Evolutionary conservation across 2,797 vertebrate species (phyloP).

Genomic region (Syngnathus rostellatus): DNA sequence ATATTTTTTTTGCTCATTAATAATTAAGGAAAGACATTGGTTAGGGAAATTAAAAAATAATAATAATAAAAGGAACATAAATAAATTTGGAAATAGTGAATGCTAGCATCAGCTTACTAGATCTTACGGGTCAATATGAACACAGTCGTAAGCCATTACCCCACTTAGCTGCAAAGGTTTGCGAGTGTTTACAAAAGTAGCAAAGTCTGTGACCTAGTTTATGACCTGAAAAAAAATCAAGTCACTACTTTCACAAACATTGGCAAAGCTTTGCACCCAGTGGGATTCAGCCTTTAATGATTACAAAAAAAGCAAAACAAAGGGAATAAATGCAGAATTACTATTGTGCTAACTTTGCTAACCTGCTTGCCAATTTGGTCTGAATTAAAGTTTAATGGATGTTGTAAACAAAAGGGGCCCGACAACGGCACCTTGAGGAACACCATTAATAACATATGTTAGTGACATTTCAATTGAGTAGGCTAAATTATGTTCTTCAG

Average conservation of each 20-base stretch:
- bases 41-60: too few relatives aligned
- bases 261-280: too few relatives aligned
- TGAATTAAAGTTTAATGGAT: neutral
- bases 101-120: neutral
- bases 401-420: neutral
- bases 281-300: neutral
- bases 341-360: too few relatives aligned
- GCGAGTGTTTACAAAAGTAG: too few relatives aligned
- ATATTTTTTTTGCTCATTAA: neutral
- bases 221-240: too few relatives aligned
- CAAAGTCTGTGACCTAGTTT: too few relatives aligned
- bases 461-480: neutral
- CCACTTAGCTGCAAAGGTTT: too few relatives aligned
- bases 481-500: neutral
- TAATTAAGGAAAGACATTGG: neutral
- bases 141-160: neutral
- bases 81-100: neutral
- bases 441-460: neutral
- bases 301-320: neutral
- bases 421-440: neutral
- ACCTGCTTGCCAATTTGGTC: neutral
- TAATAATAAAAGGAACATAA: neutral
- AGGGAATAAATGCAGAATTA: neutral
- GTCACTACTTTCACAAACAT: too few relatives aligned
- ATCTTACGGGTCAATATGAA: neutral